Conservation (phyloP, 2,113 vertebrate species). For the Callospermophilus lateralis region DNA sequence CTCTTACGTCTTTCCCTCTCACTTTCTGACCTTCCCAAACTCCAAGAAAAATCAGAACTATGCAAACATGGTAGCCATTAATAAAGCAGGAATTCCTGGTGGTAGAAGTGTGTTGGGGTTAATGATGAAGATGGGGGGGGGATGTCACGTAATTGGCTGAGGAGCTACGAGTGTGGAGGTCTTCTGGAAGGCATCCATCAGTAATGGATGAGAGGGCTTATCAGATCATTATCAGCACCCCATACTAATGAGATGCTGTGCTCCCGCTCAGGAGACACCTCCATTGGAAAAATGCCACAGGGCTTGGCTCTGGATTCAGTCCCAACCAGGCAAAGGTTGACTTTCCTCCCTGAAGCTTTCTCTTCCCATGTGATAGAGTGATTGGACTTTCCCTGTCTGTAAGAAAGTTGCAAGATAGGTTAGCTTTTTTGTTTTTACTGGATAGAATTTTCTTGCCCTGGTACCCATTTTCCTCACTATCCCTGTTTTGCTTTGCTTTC, state of each 20-base stretch:
- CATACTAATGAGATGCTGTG: not conserved
- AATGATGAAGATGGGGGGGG: conserved; percentile 2
- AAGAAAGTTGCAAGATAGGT: conserved; percentile 19
- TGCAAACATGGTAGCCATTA: not conserved
- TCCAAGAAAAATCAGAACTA: conserved; percentile 30
- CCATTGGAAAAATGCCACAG: not conserved
- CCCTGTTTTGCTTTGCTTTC: conserved; percentile 31
- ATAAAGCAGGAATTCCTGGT: conserved; percentile 46
- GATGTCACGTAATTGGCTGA: not conserved
- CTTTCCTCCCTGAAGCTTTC: conserved; percentile 46
- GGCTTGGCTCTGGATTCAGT: conserved; percentile 12
- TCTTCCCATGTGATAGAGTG: not conserved
- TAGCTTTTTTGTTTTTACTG: conserved; percentile 51
- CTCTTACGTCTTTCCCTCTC: not conserved
- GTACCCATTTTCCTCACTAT: not conserved
- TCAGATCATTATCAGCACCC: conserved; percentile 29
- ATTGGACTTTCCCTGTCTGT: not conserved
- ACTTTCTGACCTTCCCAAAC: not conserved
- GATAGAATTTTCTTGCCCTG: not conserved
- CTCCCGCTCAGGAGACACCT: not conserved
- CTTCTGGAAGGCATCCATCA: conserved; percentile 47
- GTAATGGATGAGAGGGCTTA: conserved; percentile 64
- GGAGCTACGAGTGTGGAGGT: conserved; percentile 8
- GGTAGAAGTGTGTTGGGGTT: conserved; percentile 19
- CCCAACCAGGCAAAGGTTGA: not conserved